Conservation (phyloP, 92 coral and sea anemone genomes). For the Palythoa grandiflora region DNA sequence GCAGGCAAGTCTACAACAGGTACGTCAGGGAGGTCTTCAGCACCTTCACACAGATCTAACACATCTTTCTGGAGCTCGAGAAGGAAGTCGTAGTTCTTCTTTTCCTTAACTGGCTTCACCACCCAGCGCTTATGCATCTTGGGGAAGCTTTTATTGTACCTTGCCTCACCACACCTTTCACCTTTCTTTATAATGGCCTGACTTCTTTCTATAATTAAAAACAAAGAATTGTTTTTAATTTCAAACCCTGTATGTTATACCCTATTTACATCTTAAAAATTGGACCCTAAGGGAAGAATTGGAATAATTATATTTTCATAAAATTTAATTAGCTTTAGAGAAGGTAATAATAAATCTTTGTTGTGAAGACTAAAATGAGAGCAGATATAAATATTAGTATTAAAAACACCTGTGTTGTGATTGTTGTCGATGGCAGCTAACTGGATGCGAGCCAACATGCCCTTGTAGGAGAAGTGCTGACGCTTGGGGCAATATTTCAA, state of each 20-base stretch:
- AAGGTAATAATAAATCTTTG: neutral
- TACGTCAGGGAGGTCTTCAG: neutral
- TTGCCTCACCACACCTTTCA: constrained; percentile 33
- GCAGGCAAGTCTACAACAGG: constrained; percentile 32
- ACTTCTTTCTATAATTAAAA: constrained; percentile 19
- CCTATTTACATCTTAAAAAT: neutral
- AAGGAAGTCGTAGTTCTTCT: constrained; percentile 28
- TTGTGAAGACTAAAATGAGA: neutral
- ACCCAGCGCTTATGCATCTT: constrained; percentile 44
- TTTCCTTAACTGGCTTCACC: constrained; percentile 40
- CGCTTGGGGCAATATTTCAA: constrained; percentile 47
- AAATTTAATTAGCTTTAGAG: neutral
- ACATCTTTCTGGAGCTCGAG: constrained; percentile 21
- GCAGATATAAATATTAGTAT: constrained; percentile 1
- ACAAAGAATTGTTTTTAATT: neutral
- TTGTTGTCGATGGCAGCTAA: constrained; percentile 51
- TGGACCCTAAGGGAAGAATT: neutral
- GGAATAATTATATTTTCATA: neutral
- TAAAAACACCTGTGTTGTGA: constrained; percentile 19
- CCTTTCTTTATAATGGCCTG: constrained; percentile 32
- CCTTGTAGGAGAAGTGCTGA: constrained; percentile 46
- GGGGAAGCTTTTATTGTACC: constrained; percentile 42
- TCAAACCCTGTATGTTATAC: neutral
- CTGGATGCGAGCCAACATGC: constrained; percentile 43
- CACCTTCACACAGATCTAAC: constrained; percentile 28